phyloP scores from a whole-genome alignment of 2,888 invertebrate species.

The Netelia inedita region DNA sequence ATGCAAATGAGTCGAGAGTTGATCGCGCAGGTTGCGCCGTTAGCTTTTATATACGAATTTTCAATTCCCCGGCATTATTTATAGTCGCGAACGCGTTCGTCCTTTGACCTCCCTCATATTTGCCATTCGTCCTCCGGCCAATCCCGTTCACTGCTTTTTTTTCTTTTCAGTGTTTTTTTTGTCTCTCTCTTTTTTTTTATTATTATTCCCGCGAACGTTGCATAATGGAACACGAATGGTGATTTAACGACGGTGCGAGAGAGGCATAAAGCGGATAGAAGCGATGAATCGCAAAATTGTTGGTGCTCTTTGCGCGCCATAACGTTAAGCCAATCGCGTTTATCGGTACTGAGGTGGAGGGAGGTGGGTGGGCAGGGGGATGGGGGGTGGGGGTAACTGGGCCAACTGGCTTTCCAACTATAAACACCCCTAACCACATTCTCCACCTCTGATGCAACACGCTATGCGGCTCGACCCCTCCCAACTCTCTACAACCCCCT shows the following conservation, averaged over 20 bases:
- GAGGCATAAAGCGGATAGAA: not conserved
- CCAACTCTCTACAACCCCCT: too few relatives aligned
- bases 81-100: slow-evolving; percentile 15
- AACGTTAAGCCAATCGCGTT: slow-evolving; percentile 39
- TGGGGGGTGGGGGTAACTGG: not conserved
- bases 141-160: not conserved
- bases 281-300: slow-evolving; percentile 44
- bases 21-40: not conserved
- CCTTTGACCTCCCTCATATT: slow-evolving; percentile 8
- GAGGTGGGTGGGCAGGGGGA: too few relatives aligned
- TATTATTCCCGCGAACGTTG: slow-evolving; percentile 7
- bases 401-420: slow-evolving; percentile 41
- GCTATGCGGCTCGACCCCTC: not conserved
- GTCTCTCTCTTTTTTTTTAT: not conserved
- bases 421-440: slow-evolving; percentile 10
- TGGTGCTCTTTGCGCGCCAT: not conserved
- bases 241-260: slow-evolving; percentile 26
- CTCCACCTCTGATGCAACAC: not conserved
- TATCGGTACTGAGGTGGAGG: not conserved
- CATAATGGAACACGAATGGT: slow-evolving; percentile 51
- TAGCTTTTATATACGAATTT: slow-evolving; percentile 3
- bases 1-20: not conserved
- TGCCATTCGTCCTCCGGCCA: not conserved
- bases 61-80: not conserved
- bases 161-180: slow-evolving; percentile 12